Evolutionary conservation across 2,113 vertebrate genomes (phyloP).

Genomic region (Azemiops feae): DNA sequence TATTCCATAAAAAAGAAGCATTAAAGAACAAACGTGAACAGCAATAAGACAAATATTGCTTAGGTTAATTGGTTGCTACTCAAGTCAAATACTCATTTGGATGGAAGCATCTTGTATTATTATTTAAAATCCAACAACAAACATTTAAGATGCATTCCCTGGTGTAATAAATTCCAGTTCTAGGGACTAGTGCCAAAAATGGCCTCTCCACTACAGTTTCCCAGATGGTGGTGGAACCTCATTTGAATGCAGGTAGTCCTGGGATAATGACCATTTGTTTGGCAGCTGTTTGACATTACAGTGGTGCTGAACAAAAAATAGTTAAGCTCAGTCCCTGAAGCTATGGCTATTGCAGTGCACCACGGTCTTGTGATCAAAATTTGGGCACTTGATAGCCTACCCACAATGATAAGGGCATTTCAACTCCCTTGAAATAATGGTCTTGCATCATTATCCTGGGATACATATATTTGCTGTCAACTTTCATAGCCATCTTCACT

Average conservation of each 20-base stretch:
- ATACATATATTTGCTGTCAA: neutral
- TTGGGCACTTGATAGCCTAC: neutral
- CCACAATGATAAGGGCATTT: neutral
- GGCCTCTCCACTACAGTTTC: neutral
- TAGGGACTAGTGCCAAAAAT: neutral
- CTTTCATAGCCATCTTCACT: too few species aligned
- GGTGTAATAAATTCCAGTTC: neutral
- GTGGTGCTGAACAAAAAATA: neutral
- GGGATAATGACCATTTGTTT: neutral
- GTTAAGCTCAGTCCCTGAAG: neutral
- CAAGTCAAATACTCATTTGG: neutral
- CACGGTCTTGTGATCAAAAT: neutral
- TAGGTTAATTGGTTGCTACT: neutral
- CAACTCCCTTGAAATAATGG: neutral
- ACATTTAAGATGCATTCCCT: neutral
- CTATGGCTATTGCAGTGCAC: neutral
- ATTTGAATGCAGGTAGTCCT: neutral
- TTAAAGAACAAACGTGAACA: neutral
- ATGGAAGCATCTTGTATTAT: neutral
- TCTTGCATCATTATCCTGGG: neutral
- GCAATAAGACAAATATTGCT: neutral
- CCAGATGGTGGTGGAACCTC: neutral
- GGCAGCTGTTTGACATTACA: neutral
- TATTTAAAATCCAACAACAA: neutral
- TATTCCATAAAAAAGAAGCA: neutral